phyloP scores from a whole-genome alignment of 2,797 vertebrate species.

The Rhinella marina region DNA sequence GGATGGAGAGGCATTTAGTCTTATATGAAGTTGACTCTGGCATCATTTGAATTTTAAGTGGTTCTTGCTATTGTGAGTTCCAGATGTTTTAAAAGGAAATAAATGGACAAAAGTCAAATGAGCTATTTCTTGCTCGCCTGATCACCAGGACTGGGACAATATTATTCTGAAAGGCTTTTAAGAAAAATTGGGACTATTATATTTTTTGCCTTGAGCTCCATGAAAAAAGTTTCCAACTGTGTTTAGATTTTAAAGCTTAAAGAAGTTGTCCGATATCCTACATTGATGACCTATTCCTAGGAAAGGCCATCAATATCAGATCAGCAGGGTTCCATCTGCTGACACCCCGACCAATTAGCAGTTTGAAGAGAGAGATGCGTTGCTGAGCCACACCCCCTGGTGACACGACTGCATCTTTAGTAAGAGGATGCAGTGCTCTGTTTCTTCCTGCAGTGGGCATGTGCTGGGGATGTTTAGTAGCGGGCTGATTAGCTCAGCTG shows the following conservation, averaged over 20 bases:
- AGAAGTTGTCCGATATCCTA: too few species aligned
- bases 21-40: background rate
- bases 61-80: background rate
- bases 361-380: too few species aligned
- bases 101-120: background rate
- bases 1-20: constrained; percentile 26
- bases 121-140: constrained; percentile 5
- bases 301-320: too few species aligned
- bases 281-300: too few species aligned
- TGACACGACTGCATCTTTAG: too few species aligned
- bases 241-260: background rate
- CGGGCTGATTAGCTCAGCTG: too few species aligned
- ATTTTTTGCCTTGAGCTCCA: background rate
- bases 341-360: too few species aligned
- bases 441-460: too few species aligned
- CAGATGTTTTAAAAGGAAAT: background rate
- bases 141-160: background rate
- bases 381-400: too few species aligned
- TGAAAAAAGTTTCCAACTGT: background rate
- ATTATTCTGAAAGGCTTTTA: constrained; percentile 29
- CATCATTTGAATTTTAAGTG: constrained; percentile 47
- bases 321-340: too few species aligned
- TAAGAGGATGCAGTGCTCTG: too few species aligned
- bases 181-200: background rate
- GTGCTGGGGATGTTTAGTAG: too few species aligned